Evolutionary conservation across 2,113 vertebrate genomes (phyloP), one percentile per base, ranked within the genome.

Genomic region (Clarias batrachus): DNA sequence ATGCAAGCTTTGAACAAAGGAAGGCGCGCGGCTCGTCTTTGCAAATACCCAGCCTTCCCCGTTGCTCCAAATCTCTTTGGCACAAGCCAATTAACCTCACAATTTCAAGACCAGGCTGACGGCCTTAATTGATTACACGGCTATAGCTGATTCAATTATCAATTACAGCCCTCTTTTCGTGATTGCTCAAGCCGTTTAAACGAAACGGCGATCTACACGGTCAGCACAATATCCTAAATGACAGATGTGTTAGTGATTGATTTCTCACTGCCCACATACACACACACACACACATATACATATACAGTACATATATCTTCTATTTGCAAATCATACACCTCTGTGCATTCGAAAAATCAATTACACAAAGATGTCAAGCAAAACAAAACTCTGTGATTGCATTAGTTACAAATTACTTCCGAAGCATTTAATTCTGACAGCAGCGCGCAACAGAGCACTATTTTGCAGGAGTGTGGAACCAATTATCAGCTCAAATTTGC

Each of bases 31-130:
- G 82, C 88, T 91, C 89, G 91, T 92, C 91, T 91, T 90, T 87
- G 89, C 11, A 62, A 37, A 91, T 91, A 89, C 89, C 14, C 91
- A 88, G 89, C 91, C 90, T 87, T 87, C 86, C 86, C 80, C 79
- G 85, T 83, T 59, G 87, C 89, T 89, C 90, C 83, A 86, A 89
- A 85, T 91, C 90, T 92, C 91, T 77, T 85, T 92, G 92, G 91
- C 94, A 93, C 94, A 94, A 94, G 90, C 92, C 94, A 93, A 95
- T 95, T 95, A 94, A 92, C 89, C 80, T 88, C 91, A 91, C 90
- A 87, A 93, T 90, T 92, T 89, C 78, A 88, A 91, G 92, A 87
- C 59, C 52, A 30, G 88, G 91, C 92, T 89, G 91, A 93, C 87
- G 90, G 84, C 87, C 78, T 88, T 94, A 94, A 95, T 93, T 94